Base-by-base conservation (phyloP, 2,888 invertebrate species). In the Zaprionus obscuricornis region DNA sequence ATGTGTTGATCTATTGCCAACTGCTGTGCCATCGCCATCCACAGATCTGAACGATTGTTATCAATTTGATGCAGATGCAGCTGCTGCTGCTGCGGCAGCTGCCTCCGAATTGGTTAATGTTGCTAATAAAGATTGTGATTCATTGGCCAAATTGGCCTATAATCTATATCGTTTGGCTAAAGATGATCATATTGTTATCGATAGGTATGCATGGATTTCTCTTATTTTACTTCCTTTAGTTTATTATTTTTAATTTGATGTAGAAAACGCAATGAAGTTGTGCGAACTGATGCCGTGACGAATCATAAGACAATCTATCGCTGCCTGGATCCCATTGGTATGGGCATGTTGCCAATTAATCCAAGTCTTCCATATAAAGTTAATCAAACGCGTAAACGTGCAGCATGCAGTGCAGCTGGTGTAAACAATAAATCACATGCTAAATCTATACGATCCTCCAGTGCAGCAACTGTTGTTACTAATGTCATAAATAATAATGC, bases 171-270 rank as follows among this genome's bases (percentile, higher is more conserved):
- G 85, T 16, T 63, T 89, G 2, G 84, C 89, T 8, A 78, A 85
- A 37, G 73, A 81, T 0, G 89, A 88, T 66, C 88, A 88, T 47
- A 87, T 88, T n/a, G 88, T 88, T 0, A 89, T 89, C 3, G 87
- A 90, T 58, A 85, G 87, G 88, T 88, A 17, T 60, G 27, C 51
- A 20, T 8, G 4, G 0, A 1, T 8, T 20, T 0, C 8, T 16
- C 0, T 6, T 5, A 7, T 8, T 10, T 33, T 11, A 42, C 8
- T 8, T 17, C 3, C 0, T 7, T 17, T 13, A 2, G 13, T n/a
- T n/a, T 13, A 3, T 22, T 18, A 33, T 18, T 11, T 11, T 6
- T 3, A 2, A 3, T 7, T n/a, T 39, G 6, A n/a, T 17, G 0
- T 49, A 88, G 89, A 2, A 85, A 88, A 40, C 74, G 84, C 11